Evolutionary conservation across 2,797 vertebrate species (phyloP).

Genomic region (Scyliorhinus canicula): DNA sequence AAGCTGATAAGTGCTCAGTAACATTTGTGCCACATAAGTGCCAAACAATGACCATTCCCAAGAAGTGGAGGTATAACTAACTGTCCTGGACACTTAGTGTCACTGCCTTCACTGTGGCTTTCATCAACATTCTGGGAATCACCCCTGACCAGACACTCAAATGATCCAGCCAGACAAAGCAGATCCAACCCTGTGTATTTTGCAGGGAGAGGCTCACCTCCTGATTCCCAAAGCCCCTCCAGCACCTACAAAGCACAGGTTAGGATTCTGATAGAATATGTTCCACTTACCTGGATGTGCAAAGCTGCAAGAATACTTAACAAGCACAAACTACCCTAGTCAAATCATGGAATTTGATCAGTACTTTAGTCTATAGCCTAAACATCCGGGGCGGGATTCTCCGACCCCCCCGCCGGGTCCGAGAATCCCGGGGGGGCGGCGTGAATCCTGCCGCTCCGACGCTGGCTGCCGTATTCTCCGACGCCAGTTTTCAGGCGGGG

Average conservation of each 20-base stretch:
- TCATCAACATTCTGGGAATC: neutral
- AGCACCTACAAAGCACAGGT: neutral
- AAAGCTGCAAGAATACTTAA: neutral
- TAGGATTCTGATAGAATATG: neutral
- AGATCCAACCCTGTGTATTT: neutral
- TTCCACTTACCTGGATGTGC: neutral
- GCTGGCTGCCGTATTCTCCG: too few relatives aligned
- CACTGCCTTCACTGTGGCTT: neutral
- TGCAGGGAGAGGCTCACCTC: neutral
- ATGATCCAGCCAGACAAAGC: neutral
- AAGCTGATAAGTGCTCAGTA: neutral
- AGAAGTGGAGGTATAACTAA: neutral
- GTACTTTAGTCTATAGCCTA: neutral
- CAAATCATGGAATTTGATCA: neutral
- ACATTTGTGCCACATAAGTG: neutral
- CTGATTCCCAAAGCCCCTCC: neutral
- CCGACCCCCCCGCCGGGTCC: too few relatives aligned
- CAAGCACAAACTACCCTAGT: neutral
- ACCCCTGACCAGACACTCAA: neutral
- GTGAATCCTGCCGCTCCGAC: too few relatives aligned
- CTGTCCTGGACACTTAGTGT: neutral
- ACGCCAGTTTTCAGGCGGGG: too few relatives aligned
- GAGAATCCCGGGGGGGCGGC: too few relatives aligned
- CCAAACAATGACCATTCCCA: neutral
- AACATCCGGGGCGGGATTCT: too few relatives aligned